These are phyloP conservation scores for Drosophila kepulauana DNA, from an alignment of 1,140 invertebrate genomes.

Conservation along the genomic window DNA sequence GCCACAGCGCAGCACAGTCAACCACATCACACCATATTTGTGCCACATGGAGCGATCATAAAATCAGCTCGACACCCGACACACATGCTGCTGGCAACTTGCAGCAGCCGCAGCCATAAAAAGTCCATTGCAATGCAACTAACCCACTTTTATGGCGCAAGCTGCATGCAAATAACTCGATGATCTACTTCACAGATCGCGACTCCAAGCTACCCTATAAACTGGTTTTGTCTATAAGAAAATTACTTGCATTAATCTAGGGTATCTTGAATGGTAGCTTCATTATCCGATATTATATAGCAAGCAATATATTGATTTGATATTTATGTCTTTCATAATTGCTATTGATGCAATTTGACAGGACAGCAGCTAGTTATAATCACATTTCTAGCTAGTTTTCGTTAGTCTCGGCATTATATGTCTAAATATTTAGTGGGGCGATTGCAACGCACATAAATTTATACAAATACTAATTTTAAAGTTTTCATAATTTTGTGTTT, in stretches of 20 bases:
- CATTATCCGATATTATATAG: neutral
- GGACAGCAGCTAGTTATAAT: no score
- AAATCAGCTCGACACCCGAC: conserved; percentile 26
- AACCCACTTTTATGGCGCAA: conserved; percentile 62
- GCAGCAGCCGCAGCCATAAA: conserved; percentile 55
- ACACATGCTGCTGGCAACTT: conserved; percentile 19
- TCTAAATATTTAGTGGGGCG: no score
- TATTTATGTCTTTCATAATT: neutral
- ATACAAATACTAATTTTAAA: no score
- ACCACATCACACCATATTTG: neutral
- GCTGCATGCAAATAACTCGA: conserved; percentile 32
- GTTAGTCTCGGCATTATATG: no score
- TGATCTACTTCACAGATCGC: neutral
- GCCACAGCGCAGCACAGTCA: neutral
- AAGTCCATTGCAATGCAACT: conserved; percentile 53
- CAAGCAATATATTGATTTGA: neutral
- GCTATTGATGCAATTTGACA: neutral
- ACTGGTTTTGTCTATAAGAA: neutral
- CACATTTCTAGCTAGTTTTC: no score
- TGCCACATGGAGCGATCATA: conserved; percentile 30
- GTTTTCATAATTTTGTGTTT: no score
- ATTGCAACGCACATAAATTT: no score
- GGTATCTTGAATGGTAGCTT: neutral
- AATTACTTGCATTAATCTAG: neutral
- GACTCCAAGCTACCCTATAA: conserved; percentile 8